Base-by-base conservation (phyloP, 2,888 invertebrate species). In the Drosophila rubida region DNA sequence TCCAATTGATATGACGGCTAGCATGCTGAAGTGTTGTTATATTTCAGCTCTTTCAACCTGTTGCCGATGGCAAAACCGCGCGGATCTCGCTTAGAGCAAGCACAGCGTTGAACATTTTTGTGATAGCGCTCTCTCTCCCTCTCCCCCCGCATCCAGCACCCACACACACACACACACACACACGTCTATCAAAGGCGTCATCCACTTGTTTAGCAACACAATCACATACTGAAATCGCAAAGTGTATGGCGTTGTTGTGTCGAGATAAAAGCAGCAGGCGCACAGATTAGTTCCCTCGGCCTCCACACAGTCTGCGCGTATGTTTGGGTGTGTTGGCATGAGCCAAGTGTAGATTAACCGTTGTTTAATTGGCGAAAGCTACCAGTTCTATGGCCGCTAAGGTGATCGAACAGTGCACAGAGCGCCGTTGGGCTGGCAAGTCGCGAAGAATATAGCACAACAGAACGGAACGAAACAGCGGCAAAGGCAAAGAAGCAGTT, bases 351-450 rank as follows among this genome's bases (percentile, higher is more conserved):
- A 83, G 82, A 83, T 83, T 83, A 83, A 83, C 86, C 46, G 53
- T 54, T 44, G 64, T 69, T 79, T 76, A 88, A 82, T 82, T 82
- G 82, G 82, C 60, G 53, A 81, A 79, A 69, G 83, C 80, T 80
- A 69, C 62, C 57, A 69, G 74, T 46, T 71, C 41, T 66, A 54
- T 54, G 32, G 37, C 65, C 53, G 65, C 67, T 66, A 42, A 69
- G 61, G 72, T 72, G 68, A 82, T 79, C 69, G 69, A 74, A 73
- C 86, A 83, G 82, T 83, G 51, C 53, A 63, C 53, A 67, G 35
- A 68, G 69, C 71, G 54, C 76, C 86, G 83, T 76, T 67, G 88
- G 41, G 49, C 60, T 70, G 80, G 65, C 73, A 82, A 83, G 82
- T 86, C 82, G 88, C 71, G 80, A 46, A 63, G 19, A 19, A 19